Conservation (phyloP, 2,797 vertebrate species). For the Poeciliopsis turneri region DNA sequence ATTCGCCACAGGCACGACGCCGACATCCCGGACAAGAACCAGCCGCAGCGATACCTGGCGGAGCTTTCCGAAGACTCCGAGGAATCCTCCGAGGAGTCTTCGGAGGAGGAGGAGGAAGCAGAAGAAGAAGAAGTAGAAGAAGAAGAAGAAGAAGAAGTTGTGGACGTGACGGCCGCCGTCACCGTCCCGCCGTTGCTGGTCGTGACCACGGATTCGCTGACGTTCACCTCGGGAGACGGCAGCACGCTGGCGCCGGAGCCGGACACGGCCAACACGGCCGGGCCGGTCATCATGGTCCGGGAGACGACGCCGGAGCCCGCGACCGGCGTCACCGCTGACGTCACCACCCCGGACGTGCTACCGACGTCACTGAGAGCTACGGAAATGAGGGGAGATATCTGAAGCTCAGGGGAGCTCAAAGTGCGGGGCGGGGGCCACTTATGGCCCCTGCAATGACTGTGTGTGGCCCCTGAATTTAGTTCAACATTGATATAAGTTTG, state of each 20-base stretch:
- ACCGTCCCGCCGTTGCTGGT: background rate
- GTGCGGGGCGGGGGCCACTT: too few relatives aligned
- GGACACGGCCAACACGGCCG: background rate
- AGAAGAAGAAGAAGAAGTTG: background rate
- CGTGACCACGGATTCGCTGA: background rate
- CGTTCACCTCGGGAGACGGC: conserved; percentile 2
- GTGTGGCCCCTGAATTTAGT: too few relatives aligned
- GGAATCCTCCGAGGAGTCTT: conserved; percentile 24
- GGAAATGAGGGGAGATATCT: conserved; percentile 61
- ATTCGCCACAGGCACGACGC: conserved; percentile 2
- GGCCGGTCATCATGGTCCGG: background rate
- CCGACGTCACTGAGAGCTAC: conserved; percentile 31
- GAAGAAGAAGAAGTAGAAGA: background rate
- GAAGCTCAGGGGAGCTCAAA: background rate
- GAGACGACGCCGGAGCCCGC: background rate
- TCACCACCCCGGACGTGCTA: background rate
- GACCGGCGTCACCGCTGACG: background rate
- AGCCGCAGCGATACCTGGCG: background rate
- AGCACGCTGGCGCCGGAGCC: background rate
- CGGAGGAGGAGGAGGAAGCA: background rate
- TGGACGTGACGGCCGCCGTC: conserved; percentile 20
- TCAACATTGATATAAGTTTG: too few relatives aligned
- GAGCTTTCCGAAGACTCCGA: background rate
- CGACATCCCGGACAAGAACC: conserved; percentile 17
- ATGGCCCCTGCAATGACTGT: too few relatives aligned